A percentile compares a stretch with the other conserved stretches of the same genome.
These are phyloP conservation scores for Pristionchus entomophagus DNA, from an alignment of 2,888 invertebrate species.

Conservation along the genomic window DNA sequence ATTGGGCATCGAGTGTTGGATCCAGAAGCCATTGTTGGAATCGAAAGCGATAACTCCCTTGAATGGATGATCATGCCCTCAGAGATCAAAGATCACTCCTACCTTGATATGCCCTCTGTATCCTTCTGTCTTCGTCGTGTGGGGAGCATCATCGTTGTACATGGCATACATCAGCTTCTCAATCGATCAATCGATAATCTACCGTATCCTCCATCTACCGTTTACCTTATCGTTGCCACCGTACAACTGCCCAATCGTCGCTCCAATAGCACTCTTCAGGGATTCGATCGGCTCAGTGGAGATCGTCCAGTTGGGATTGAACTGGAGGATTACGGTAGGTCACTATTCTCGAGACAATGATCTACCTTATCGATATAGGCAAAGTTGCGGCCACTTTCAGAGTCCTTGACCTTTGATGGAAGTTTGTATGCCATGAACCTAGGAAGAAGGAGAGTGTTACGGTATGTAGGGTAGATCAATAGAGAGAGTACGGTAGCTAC, in stretches of 20 bases:
- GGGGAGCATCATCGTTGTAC: slow-evolving; percentile 43
- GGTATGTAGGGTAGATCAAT: neutral
- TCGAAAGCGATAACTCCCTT: slow-evolving; percentile 45
- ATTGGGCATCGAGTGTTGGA: slow-evolving; percentile 47
- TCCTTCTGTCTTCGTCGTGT: slow-evolving; percentile 33
- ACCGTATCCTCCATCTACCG: neutral
- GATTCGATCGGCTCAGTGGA: slow-evolving; percentile 44
- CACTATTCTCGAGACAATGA: neutral
- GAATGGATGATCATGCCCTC: neutral
- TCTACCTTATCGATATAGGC: slow-evolving; percentile 38
- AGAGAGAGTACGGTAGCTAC: neutral
- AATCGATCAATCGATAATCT: neutral
- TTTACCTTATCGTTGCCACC: slow-evolving; percentile 37
- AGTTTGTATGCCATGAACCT: slow-evolving; percentile 50
- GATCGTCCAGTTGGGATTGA: slow-evolving; percentile 44
- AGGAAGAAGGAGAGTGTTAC: neutral
- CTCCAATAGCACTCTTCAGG: slow-evolving; percentile 35
- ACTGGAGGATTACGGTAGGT: neutral
- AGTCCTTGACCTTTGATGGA: slow-evolving; percentile 7
- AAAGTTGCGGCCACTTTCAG: neutral
- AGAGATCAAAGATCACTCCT: neutral
- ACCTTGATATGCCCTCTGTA: slow-evolving; percentile 48
- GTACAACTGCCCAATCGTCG: slow-evolving; percentile 25
- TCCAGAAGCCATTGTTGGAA: slow-evolving; percentile 45
- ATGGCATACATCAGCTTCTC: slow-evolving; percentile 44